Base-by-base conservation (phyloP, 2,113 vertebrate species). In the Cettia cetti region DNA sequence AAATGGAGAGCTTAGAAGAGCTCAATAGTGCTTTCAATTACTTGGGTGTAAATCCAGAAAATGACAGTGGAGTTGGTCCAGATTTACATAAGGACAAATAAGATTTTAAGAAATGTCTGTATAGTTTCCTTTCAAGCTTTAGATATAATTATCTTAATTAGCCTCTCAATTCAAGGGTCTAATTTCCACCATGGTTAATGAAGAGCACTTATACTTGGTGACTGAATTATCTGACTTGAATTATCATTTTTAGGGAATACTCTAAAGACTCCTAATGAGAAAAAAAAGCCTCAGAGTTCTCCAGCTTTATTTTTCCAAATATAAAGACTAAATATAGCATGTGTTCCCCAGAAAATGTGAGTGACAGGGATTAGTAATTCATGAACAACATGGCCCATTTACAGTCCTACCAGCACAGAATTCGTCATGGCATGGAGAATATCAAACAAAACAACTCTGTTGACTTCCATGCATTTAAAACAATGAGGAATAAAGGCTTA, bases 341-440 rank as follows among this genome's bases (percentile, higher is more conserved):
- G 23, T 85, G 72, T 94, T 97, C 89, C 94, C 93, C 89, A 89
- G 94, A 96, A 96, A 97, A 93, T 82, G 70, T 68, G 91, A 94
- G 85, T 63, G 90, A 80, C 89, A 22, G 40, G 80, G 82, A 96
- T 98, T 89, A 97, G 96, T 97, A 95, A 98, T 96, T 97, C 71
- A 96, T 94, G 71, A 97, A 61, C 40, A 26, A 86, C 17, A 8
- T 80, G 66, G 63, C 85, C 92, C 90, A 91, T 95, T 97, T 96
- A 94, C 94, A 94, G 94, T 85, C 96, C 94, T 96, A 92, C 74
- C 91, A 96, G 91, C 69, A 54, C 9, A 85, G 90, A 87, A 93
- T 88, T 97, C 86, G 69, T 49, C 0, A 6, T 86, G 92, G 87
- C 78, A 87, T 65, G 94, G 93, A 96, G 88, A 95, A 89, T 74